phyloP scores from a whole-genome alignment of 2,888 invertebrate species.

The Pyrgus malvae region DNA sequence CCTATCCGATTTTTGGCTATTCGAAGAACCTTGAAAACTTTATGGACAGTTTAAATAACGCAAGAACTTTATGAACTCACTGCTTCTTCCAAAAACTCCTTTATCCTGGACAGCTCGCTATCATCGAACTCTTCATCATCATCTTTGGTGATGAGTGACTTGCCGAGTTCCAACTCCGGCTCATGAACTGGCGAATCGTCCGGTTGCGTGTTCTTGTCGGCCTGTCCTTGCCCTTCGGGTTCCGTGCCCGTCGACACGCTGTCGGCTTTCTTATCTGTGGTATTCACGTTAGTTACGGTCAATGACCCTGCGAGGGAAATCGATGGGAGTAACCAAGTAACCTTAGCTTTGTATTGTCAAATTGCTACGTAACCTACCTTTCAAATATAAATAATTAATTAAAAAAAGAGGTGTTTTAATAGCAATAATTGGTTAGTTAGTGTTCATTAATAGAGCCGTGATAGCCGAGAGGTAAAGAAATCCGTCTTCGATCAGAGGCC shows the following conservation, averaged over 20 bases:
- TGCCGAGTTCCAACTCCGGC: conserved; percentile 50
- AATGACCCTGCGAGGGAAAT: neutral
- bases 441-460: no score
- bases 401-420: no score
- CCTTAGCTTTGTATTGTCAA: no score
- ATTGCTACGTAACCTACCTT: no score
- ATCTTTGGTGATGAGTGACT: conserved; percentile 54
- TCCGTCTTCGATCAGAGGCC: no score
- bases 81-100: conserved; percentile 69
- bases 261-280: conserved; percentile 64
- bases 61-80: conserved; percentile 40
- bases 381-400: no score
- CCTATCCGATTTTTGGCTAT: no score
- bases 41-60: no score
- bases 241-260: conserved; percentile 55
- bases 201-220: conserved; percentile 40
- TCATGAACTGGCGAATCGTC: conserved; percentile 42
- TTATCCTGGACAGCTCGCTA: conserved; percentile 60
- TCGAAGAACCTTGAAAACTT: no score
- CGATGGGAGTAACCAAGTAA: no score
- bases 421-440: no score
- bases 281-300: conserved; percentile 16
- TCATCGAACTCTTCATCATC: conserved; percentile 72
- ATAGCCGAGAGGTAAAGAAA: no score
- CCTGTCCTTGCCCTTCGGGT: conserved; percentile 42